Evolutionary conservation across 2,113 vertebrate species (phyloP), one percentile per base, ranked within the genome.

Genomic region (Drymodes brunneopygia): DNA sequence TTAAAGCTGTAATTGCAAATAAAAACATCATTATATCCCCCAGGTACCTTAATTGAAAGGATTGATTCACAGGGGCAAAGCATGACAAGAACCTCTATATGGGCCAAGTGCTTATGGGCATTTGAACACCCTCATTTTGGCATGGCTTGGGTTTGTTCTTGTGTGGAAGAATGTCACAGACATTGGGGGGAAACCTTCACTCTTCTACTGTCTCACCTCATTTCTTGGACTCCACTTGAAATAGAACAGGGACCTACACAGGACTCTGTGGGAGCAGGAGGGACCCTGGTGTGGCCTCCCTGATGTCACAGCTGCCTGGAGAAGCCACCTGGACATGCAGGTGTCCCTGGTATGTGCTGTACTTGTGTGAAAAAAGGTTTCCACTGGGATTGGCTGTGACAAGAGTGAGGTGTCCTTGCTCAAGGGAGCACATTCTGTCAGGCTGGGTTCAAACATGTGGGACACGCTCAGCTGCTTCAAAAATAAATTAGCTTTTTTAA

Each of bases 1-100:
- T 98, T 97, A 97, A 97, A 97, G 95, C 96, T 98, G 95, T 97
- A 98, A 98, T 97, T 98, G 98, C 98, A 98, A 98, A 97, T 97
- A 97, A 98, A 98, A 98, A 98, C 98, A 98, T 98, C 98, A 97
- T 97, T 98, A 95, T 98, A 97, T 94, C 67, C 90, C 95, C 70
- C 89, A 93, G 87, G 45, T 92, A 64, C 91, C 81, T 91, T 96
- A 92, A 96, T 95, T 95, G 96, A 94, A 97, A 97, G 91, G 95
- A 94, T 97, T 97, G 92, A 90, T 89, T 91, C 81, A 73, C n/a
- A 57, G 86, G 86, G 81, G 42, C 78, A 87, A 64, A 71, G 22
- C 75, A 66, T 15, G 91, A 86, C 96, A 95, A 84, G 81, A 91
- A 96, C 94, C 90, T 83, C 92, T 92, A 42, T 42, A 35, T 79